A percentile compares a stretch with the other conserved stretches of the same genome.
Conservation (phyloP, 2,797 vertebrate species). For the Falco rusticolus region DNA sequence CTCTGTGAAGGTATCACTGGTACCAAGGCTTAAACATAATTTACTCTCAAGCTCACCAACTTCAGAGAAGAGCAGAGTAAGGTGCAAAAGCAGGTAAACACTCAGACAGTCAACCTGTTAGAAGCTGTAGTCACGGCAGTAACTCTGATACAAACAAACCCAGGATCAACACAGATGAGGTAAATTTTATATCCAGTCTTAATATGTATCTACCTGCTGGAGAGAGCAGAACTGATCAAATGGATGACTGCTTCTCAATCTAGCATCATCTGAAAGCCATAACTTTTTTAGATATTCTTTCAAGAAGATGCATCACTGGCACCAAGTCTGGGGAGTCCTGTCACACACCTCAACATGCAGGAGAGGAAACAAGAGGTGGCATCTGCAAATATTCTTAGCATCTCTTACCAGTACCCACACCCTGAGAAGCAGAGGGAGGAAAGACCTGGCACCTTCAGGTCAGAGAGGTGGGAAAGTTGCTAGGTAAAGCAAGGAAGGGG, state of each 20-base stretch:
- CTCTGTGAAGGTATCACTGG: neutral
- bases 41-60: neutral
- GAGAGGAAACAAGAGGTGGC: neutral
- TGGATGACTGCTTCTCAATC: neutral
- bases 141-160: neutral
- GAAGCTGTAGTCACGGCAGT: neutral
- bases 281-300: neutral
- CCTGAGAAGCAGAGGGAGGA: neutral
- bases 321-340: neutral
- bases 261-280: neutral
- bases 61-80: neutral
- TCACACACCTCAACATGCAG: neutral
- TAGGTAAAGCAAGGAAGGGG: neutral
- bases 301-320: neutral
- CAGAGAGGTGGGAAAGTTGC: neutral
- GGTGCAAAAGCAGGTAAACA: neutral
- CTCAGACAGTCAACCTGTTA: neutral
- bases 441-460: neutral
- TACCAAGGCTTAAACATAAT: neutral
- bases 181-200: neutral
- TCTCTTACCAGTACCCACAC: neutral
- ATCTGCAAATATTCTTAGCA: neutral
- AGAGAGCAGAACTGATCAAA: neutral
- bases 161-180: neutral
- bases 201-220: neutral